Base-by-base conservation (phyloP, 2,888 invertebrate genomes). In the Tachina grossa region DNA sequence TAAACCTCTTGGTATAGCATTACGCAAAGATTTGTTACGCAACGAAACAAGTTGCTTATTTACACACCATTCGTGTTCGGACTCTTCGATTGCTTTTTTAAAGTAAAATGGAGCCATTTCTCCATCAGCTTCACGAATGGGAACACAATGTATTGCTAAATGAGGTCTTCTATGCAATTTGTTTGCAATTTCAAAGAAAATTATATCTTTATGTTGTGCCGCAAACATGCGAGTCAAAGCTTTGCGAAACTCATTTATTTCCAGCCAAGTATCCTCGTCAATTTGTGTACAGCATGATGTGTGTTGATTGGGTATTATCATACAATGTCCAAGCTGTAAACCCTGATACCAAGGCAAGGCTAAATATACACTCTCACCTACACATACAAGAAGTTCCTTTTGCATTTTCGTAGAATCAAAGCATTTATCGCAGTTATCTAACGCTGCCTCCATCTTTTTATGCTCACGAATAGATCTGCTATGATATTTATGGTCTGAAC, bases 71-170 rank as follows among this genome's bases (percentile, higher is more conserved):
- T 99, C 98, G 19, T 95, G 95, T 93, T 98, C 99, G 87, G 97
- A 97, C 92, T 99, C 99, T 89, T 97, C 94, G 80, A 99, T 95
- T 0, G 98, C 99, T 94, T 99, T 99, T 94, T 98, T 98, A 92
- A 99, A 99, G 93, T 98, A 99, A 90, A 99, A 98, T 0, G 98
- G 97, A 5, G 98, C 97, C 93, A 96, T 93, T 89, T 98, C 97
- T 1, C 97, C 98, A 5, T 96, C 96, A 84, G 98, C 89, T n/a
- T 87, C 79, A 8, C 88, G 80, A 43, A 91, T 89, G 0, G 99
- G 98, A 11, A 99, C 94, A 93, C 98, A 98, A 89, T 99, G 97
- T 69, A 99, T 94, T 55, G 94, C 94, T 95, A 98, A 95, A 91
- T 99, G 99, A 0, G 97, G 97, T 88, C 95, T 95, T 88, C 94